These are phyloP conservation scores for Ormia ochracea DNA, from an alignment of 2,888 invertebrate species.

Conservation along the genomic window DNA sequence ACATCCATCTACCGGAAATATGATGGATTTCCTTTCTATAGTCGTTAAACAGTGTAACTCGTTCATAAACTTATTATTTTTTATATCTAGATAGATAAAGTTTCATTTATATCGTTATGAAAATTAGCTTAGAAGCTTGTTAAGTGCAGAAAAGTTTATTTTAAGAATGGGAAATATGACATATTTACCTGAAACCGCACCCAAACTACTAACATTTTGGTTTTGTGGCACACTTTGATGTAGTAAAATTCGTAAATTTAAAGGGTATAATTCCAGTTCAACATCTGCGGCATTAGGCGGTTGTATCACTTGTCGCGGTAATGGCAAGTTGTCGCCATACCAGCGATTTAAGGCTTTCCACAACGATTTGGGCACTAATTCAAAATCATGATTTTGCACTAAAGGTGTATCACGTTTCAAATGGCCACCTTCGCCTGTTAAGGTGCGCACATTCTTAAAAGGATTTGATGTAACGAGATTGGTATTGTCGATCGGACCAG, in stretches of 20 bases:
- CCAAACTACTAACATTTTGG: constrained; percentile 70
- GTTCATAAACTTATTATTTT: too few species aligned
- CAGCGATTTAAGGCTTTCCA: constrained; percentile 92
- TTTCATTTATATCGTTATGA: too few species aligned
- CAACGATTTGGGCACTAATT: constrained; percentile 88
- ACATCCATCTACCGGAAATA: too few species aligned
- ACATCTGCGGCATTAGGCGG: constrained; percentile 82
- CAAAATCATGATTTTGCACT: constrained; percentile 89
- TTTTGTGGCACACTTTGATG: constrained; percentile 78
- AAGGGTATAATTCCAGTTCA: constrained; percentile 90
- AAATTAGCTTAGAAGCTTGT: too few species aligned
- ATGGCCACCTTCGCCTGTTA: constrained; percentile 93
- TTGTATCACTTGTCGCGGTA: constrained; percentile 86
- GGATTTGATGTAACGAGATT: constrained; percentile 81
- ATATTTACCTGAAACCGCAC: constrained; percentile 70
- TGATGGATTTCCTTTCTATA: too few species aligned
- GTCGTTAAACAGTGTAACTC: too few species aligned
- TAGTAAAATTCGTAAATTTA: constrained; percentile 85
- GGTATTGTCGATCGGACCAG: constrained; percentile 87
- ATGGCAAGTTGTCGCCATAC: constrained; percentile 87
- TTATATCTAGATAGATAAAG: too few species aligned
- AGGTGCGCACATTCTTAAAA: constrained; percentile 83
- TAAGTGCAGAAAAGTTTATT: too few species aligned
- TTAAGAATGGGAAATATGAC: too few species aligned
- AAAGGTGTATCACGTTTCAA: constrained; percentile 85